These are phyloP conservation scores for Oscheius onirici DNA, from an alignment of 2,888 invertebrate species.

Conservation along the genomic window DNA sequence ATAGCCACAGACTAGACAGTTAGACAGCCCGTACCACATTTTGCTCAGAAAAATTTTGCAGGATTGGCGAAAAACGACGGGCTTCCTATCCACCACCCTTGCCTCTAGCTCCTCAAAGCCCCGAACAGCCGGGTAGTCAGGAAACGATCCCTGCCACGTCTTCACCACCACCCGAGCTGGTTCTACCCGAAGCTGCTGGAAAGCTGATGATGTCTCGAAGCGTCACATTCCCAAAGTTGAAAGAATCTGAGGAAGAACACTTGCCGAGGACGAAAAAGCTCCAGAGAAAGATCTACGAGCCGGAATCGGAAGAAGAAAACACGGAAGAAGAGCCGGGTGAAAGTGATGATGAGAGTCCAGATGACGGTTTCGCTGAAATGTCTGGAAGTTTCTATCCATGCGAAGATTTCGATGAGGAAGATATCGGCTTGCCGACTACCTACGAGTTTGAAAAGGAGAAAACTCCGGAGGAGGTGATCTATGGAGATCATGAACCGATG, in stretches of 20 bases:
- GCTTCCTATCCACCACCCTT: conserved; percentile 23
- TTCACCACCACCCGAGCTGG: conserved; percentile 9
- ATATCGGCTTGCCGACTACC: not conserved
- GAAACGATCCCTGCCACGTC: conserved; percentile 22
- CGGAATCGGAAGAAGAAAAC: not conserved
- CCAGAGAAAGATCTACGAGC: not conserved
- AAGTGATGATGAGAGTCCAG: not conserved
- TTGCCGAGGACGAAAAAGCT: not conserved
- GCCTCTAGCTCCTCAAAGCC: conserved; percentile 1
- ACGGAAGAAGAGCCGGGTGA: not conserved
- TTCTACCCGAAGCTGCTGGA: not conserved
- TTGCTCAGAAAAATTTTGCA: not conserved
- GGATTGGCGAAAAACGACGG: conserved; percentile 16
- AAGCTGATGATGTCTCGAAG: conserved; percentile 1
- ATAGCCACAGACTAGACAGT: no score
- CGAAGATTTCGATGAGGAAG: conserved; percentile 3
- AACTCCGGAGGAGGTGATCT: not conserved
- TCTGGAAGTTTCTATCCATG: not conserved
- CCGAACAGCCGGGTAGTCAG: conserved; percentile 35
- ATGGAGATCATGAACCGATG: conserved; percentile 6
- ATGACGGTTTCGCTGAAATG: not conserved
- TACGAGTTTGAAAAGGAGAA: not conserved
- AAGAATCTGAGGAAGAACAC: not conserved
- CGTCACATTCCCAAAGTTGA: not conserved
- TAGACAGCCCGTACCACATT: no score